A percentile compares a stretch with the other conserved stretches of the same genome.
phyloP scores from a whole-genome alignment of 2,113 vertebrate genomes.

The Cryptotis parvus region DNA sequence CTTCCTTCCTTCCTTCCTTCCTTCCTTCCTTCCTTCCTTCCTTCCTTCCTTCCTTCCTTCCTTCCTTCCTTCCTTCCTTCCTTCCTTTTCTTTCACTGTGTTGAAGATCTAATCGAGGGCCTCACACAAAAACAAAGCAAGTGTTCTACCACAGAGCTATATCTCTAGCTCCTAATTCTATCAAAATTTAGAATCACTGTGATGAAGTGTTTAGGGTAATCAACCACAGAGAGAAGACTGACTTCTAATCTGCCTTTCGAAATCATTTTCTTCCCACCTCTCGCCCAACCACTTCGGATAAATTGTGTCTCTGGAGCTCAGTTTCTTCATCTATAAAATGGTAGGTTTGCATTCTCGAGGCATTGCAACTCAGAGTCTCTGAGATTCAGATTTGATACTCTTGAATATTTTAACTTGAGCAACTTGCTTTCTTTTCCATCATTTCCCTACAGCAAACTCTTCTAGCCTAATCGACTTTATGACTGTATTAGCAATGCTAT shows the following conservation, averaged over 20 bases:
- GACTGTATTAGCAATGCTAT: slow-evolving; percentile 81
- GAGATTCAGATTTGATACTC: not conserved
- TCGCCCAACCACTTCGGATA: not conserved
- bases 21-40: too few species aligned
- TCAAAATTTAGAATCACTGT: not conserved
- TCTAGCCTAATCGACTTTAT: slow-evolving; percentile 73
- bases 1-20: too few species aligned
- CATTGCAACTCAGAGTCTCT: not conserved
- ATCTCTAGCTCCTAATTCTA: not conserved
- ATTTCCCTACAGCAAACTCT: slow-evolving; percentile 77
- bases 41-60: too few species aligned
- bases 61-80: too few species aligned
- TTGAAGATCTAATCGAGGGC: too few species aligned
- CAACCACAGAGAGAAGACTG: not conserved
- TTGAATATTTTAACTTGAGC: slow-evolving; percentile 64
- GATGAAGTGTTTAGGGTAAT: not conserved
- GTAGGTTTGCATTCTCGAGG: not conserved
- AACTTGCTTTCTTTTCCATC: slow-evolving; percentile 71
- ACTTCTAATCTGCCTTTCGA: not conserved
- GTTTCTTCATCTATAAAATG: slow-evolving; percentile 62
- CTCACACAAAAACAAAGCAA: too few species aligned
- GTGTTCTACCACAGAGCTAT: too few species aligned
- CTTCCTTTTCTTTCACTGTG: too few species aligned
- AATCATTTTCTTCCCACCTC: slow-evolving; percentile 44
- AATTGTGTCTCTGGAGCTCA: slow-evolving; percentile 15